phyloP scores from a whole-genome alignment of 2,797 vertebrate species.

The Tiaroga cobitis region DNA sequence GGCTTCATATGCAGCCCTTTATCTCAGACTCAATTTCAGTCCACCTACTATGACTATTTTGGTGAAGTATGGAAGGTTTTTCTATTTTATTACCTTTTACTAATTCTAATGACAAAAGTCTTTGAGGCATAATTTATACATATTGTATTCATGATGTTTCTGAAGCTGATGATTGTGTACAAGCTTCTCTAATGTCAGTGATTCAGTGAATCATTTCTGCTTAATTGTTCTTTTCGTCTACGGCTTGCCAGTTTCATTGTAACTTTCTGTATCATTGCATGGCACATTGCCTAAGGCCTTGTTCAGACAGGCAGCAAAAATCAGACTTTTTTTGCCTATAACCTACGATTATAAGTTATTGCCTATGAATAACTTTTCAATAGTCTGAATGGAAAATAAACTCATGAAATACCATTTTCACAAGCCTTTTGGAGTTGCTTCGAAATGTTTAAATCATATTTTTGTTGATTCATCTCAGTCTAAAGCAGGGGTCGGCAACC shows the following conservation, averaged over 20 bases:
- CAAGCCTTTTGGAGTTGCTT: not conserved
- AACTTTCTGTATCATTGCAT: not conserved
- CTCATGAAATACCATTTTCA: not conserved
- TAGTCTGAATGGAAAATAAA: not conserved
- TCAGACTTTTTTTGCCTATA: not conserved
- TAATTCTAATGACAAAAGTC: not conserved
- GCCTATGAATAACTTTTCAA: not conserved
- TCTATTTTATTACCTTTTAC: slow-evolving; percentile 6
- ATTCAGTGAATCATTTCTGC: not conserved
- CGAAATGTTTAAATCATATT: not conserved
- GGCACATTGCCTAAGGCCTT: not conserved
- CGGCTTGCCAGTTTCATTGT: not conserved
- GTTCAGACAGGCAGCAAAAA: not conserved
- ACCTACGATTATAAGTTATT: no score
- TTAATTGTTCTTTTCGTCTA: not conserved
- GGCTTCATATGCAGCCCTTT: slow-evolving; percentile 19
- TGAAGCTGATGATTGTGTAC: not conserved
- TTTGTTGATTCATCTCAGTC: not conserved
- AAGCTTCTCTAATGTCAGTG: not conserved
- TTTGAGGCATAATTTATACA: not conserved
- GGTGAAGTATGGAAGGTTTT: not conserved
- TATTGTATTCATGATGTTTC: not conserved
- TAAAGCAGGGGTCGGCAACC: no score
- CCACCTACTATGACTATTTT: not conserved
- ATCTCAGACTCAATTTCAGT: slow-evolving; percentile 13